Evolutionary conservation across 2,888 invertebrate species (phyloP).

Genomic region (Mythimna albipuncta): DNA sequence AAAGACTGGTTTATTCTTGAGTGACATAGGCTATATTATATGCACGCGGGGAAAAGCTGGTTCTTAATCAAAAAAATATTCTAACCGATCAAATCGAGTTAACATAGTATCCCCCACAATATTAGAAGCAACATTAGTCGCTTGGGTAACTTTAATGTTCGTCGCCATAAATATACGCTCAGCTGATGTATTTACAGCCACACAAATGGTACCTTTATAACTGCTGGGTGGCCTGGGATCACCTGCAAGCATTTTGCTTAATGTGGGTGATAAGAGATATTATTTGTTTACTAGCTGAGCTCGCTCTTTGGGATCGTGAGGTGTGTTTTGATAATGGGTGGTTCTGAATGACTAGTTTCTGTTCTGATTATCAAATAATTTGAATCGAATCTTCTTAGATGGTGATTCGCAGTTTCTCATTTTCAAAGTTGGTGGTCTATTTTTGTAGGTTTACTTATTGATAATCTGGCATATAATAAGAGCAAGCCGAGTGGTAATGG

Average conservation of each 20-base stretch:
- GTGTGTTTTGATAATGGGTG: not conserved
- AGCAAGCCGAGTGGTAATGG: no score
- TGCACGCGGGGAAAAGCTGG: no score
- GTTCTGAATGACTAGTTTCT: not conserved
- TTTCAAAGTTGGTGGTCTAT: no score
- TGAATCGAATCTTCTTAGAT: not conserved
- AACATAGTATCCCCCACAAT: constrained; percentile 32
- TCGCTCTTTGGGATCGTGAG: not conserved
- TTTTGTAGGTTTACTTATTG: no score
- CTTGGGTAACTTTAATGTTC: constrained; percentile 72
- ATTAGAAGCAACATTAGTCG: constrained; percentile 74
- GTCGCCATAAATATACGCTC: constrained; percentile 72
- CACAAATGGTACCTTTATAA: constrained; percentile 59
- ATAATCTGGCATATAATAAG: no score
- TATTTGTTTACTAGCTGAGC: constrained; percentile 30
- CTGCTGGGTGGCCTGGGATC: constrained; percentile 44
- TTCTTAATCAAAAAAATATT: no score
- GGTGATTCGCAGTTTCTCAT: no score
- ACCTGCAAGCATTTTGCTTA: constrained; percentile 53
- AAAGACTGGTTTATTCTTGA: no score
- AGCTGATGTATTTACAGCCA: constrained; percentile 69
- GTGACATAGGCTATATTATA: no score
- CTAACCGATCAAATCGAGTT: constrained; percentile 34
- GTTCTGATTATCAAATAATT: no score
- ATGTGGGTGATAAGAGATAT: constrained; percentile 53